phyloP scores from a whole-genome alignment of 2,888 invertebrate species.

The Schrankia costaestrigalis region DNA sequence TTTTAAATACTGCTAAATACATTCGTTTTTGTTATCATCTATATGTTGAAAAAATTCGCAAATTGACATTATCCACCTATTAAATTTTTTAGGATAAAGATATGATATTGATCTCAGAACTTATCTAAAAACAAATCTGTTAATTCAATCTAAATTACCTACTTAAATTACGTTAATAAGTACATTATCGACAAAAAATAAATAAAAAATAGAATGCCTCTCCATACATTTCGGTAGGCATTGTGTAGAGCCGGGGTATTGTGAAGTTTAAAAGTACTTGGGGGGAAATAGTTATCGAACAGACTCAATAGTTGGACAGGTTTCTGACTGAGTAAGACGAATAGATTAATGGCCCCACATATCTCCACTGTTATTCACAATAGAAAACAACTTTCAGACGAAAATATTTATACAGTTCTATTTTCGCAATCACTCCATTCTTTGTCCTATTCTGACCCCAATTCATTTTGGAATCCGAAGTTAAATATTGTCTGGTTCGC shows the following conservation, averaged over 20 bases:
- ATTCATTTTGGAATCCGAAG: conserved; percentile 44
- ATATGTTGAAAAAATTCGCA: no score
- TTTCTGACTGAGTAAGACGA: conserved; percentile 24
- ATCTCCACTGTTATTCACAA: conserved; percentile 34
- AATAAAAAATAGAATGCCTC: no score
- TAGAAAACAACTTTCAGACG: conserved; percentile 33
- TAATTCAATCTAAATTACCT: no score
- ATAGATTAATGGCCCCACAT: conserved; percentile 32
- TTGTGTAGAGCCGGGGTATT: conserved; percentile 5
- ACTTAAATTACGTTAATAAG: no score
- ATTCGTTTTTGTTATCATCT: no score
- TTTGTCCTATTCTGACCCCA: conserved; percentile 42
- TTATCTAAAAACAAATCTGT: no score
- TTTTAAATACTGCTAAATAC: no score
- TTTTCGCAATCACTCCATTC: conserved; percentile 41
- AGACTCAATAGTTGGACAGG: conserved; percentile 29
- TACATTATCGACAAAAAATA: no score
- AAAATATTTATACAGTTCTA: conserved; percentile 34
- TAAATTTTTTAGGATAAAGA: no score
- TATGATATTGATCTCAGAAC: no score
- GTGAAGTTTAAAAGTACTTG: conserved; percentile 28
- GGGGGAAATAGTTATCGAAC: conserved; percentile 25
- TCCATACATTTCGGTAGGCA: no score
- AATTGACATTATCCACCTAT: no score
- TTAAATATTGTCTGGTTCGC: conserved; percentile 36